Base-by-base conservation (phyloP, 2,113 vertebrate genomes). In the Chloroceryle aenea region DNA sequence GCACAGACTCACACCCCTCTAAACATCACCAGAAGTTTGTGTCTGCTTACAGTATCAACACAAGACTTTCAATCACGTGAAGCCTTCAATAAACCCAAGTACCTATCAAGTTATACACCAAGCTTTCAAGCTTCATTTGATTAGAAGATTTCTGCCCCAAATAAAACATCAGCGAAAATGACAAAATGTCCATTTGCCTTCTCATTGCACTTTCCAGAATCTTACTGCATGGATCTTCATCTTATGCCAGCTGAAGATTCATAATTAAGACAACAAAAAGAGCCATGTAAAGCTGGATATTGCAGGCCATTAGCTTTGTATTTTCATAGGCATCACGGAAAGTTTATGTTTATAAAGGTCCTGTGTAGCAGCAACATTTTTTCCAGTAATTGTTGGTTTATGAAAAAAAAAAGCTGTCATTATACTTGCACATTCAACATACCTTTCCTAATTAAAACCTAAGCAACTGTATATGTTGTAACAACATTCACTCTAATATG, bases 371-470 rank as follows among this genome's bases (percentile, higher is more conserved):
- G 29, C 9, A 91, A 50, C 21, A 6, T 12, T 20, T 78, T 88
- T 82, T 4, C 6, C 8, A 13, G 40, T 77, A 66, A 78, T 27
- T 69, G 63, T 56, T 66, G n/a, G 8, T 56, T 71, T 85, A 42
- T 22, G 23, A 12, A 10, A 2, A 26, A 26, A 25, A 64, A 45
- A 55, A 64, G 2, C 21, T 81, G 8, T 92, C 95, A 95, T 95
- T 96, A 86, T 61, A 80, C 32, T 74, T 40, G 61, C 43, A 29
- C 74, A 73, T 58, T 71, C 43, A 64, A 85, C 3, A 2, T 85
- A 91, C 67, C 25, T 91, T 97, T 72, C 47, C 76, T 89, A 94
- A 94, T 95, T 96, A 96, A 96, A 95, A 94, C 85, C 21, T 53
- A 87, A 87, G 78, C 83, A 88, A 86, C 64, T 87, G 73, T 29